Conservation (phyloP, 2,113 vertebrate species). For the Gallinago media region DNA sequence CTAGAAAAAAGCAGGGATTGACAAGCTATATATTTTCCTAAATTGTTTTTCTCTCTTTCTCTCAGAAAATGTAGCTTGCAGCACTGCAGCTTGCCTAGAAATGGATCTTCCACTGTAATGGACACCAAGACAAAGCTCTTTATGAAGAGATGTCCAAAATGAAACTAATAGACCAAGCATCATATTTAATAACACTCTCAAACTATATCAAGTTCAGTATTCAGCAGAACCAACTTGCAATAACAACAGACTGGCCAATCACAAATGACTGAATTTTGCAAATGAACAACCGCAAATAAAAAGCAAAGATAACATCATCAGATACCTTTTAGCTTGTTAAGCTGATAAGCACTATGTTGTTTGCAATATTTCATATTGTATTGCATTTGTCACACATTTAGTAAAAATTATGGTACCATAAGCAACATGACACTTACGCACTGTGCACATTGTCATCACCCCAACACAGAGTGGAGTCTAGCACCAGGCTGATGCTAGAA, state of each 20-base stretch:
- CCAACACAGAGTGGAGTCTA: neutral
- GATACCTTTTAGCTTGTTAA: slow-evolving; percentile 9
- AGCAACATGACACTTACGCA: neutral
- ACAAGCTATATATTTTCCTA: slow-evolving; percentile 25
- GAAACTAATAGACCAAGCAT: neutral
- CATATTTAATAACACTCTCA: neutral
- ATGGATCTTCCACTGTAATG: neutral
- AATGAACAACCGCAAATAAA: slow-evolving; percentile 37
- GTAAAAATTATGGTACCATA: neutral
- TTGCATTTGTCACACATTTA: neutral
- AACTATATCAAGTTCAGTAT: slow-evolving; percentile 27
- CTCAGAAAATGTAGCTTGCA: neutral
- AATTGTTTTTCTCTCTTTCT: slow-evolving; percentile 6
- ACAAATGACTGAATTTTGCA: slow-evolving; percentile 34
- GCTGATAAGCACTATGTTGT: neutral
- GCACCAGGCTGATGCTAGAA: neutral
- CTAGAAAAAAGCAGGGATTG: neutral
- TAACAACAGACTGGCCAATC: neutral
- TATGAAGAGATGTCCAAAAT: slow-evolving; percentile 4
- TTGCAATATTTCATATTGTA: neutral
- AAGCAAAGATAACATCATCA: neutral
- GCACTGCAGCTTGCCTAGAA: neutral
- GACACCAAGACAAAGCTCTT: neutral
- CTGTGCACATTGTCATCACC: neutral
- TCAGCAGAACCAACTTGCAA: neutral